Conservation (phyloP, 2,113 vertebrate genomes). For the Chionis minor region DNA sequence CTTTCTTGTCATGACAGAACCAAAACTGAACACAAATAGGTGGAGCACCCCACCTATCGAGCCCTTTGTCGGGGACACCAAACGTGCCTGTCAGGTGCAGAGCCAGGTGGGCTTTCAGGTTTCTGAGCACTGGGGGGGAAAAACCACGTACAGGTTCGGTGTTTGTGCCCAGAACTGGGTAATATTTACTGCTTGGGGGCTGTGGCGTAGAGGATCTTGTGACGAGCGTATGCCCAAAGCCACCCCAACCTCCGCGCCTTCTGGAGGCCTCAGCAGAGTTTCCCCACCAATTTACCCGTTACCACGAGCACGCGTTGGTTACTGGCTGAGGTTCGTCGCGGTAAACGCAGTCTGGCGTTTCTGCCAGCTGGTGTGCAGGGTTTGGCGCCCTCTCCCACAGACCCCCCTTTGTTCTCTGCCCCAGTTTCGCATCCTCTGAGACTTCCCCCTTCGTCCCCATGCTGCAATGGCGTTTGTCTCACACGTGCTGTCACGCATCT, state of each 20-base stretch:
- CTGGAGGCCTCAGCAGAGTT: background rate
- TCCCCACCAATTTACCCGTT: background rate
- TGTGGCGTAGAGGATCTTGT: too few species aligned
- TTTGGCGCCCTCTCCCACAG: background rate
- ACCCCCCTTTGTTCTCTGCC: accelerated
- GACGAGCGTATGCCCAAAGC: accelerated
- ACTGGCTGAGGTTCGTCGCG: background rate
- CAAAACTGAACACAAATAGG: background rate
- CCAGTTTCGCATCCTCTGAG: background rate
- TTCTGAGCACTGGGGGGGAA: background rate
- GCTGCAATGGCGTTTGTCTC: accelerated
- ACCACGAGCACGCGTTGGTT: accelerated
- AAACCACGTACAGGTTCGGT: background rate
- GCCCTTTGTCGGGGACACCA: background rate
- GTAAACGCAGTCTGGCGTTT: background rate
- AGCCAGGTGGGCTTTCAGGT: background rate
- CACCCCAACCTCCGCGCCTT: accelerated
- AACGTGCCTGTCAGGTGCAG: accelerated
- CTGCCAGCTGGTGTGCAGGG: background rate
- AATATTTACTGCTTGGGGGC: background rate
- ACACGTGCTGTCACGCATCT: accelerated
- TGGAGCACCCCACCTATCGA: accelerated
- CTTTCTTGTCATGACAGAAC: background rate
- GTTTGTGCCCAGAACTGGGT: background rate
- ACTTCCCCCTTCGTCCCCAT: background rate